Percentiles rank a stretch among this genome's conserved stretches.
Conservation (phyloP, 2,888 invertebrate genomes). For the Parnassius mnemosyne region DNA sequence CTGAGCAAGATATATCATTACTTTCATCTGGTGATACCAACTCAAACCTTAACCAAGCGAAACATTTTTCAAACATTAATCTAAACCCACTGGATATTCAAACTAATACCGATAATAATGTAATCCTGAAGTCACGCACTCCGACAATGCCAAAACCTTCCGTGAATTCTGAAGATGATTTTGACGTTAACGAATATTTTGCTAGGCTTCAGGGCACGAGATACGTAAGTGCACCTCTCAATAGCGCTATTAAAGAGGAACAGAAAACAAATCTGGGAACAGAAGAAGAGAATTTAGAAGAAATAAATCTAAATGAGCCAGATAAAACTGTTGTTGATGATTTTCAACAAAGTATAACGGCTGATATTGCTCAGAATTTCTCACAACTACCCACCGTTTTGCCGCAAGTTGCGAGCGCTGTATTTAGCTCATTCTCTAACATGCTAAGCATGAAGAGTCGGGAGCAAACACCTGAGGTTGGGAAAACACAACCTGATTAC, state of each 20-base stretch:
- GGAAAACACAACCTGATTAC: slow-evolving; percentile 33
- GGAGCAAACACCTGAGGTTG: slow-evolving; percentile 58
- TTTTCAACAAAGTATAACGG: slow-evolving; percentile 61
- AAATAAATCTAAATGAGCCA: slow-evolving; percentile 64
- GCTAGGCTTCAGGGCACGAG: slow-evolving; percentile 69
- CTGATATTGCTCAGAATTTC: slow-evolving; percentile 76
- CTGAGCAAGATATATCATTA: slow-evolving; percentile 46
- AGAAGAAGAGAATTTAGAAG: slow-evolving; percentile 65
- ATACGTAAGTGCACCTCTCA: slow-evolving; percentile 68
- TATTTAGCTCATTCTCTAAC: slow-evolving; percentile 82
- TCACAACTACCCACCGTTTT: slow-evolving; percentile 81
- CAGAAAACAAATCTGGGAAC: slow-evolving; percentile 69
- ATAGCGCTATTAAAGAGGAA: slow-evolving; percentile 67
- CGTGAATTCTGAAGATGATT: slow-evolving; percentile 63
- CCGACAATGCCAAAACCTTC: slow-evolving; percentile 48
- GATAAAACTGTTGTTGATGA: slow-evolving; percentile 41
- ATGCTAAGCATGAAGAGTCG: slow-evolving; percentile 68
- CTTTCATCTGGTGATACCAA: slow-evolving; percentile 56
- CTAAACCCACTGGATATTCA: slow-evolving; percentile 34
- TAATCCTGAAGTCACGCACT: slow-evolving; percentile 29
- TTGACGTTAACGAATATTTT: slow-evolving; percentile 75
- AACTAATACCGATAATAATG: slow-evolving; percentile 33
- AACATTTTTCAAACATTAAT: slow-evolving; percentile 24
- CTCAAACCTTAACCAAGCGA: slow-evolving; percentile 28
- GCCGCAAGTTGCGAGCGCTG: slow-evolving; percentile 82